Conservation (phyloP, 2,797 vertebrate species). For the Benthosema pterotum region DNA sequence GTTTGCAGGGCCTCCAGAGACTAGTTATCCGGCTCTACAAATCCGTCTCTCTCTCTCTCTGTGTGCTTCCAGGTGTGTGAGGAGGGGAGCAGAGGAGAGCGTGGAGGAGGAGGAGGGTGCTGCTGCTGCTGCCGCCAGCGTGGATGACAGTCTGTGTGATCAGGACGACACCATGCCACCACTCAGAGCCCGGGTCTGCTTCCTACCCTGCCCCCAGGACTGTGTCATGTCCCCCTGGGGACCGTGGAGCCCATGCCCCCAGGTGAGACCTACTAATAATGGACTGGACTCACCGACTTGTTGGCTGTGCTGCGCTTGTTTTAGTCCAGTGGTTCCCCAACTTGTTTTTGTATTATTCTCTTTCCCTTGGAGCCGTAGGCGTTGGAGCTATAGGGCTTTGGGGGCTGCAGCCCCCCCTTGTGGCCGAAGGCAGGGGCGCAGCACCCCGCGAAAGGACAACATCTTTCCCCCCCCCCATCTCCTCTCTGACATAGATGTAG, state of each 20-base stretch:
- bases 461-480: no score
- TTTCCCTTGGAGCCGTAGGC: no score
- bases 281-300: neutral
- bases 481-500: no score
- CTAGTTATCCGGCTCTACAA: conserved; percentile 36
- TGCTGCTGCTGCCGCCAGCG: conserved; percentile 40
- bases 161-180: conserved; percentile 79
- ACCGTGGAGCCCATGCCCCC: conserved; percentile 88
- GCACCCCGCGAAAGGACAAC: no score
- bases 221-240: conserved; percentile 92
- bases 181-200: conserved; percentile 82
- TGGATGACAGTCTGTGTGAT: conserved; percentile 83
- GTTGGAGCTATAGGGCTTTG: no score
- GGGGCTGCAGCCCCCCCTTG: no score
- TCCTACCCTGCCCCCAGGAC: conserved; percentile 87
- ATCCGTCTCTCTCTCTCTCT: conserved; percentile 31
- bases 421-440: no score
- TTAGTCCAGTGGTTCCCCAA: neutral
- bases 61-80: conserved; percentile 84
- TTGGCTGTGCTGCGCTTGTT: neutral
- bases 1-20: conserved; percentile 31
- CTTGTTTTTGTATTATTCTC: no score
- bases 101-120: no score
- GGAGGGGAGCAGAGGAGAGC: conserved; percentile 63
- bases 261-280: conserved; percentile 79